Evolutionary conservation across 2,888 invertebrate species (phyloP), one percentile per base, ranked within the genome.

Genomic region (Phalera bucephala): DNA sequence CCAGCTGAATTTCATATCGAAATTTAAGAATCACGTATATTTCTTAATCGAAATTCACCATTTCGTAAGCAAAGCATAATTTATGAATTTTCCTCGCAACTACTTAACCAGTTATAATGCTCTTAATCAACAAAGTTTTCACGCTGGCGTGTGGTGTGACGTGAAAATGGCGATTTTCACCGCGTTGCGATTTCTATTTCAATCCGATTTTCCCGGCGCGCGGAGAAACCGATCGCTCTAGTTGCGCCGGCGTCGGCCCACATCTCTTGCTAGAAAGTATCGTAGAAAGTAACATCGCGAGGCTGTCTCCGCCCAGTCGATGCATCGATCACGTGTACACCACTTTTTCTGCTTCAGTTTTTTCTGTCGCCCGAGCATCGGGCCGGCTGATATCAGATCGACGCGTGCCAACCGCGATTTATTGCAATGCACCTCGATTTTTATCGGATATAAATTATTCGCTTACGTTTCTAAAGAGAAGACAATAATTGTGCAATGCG

Each of bases 241-340:
- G 83, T 89, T 86, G 84, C 80, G 78, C 72, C 66, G 72, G 64
- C 78, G 64, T 63, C 81, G 86, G 80, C 86, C 87, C 85, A 88
- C 85, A 88, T 88, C 87, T 86, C 84, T 83, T 75, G 80, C 86
- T 88, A 88, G 89, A 89, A 89, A 89, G 89, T 88, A 82, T 85
- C 68, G 77, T 89, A 86, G 89, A 89, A 89, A 89, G 89, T 89
- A 89, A 89, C 80, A 87, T 82, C 80, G 80, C 67, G 68, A 73
- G 68, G 65, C 72, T 71, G 76, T 80, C 81, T 80, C 71, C 77
- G 75, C 68, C 69, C 77, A 68, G 72, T 62, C 70, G 75, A 78
- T 80, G 78, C 80, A 76, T 77, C 74, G 73, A 84, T 84, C 82
- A 82, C 80, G 79, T 76, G 74, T 76, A 64, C 38, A 66, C 65